phyloP scores from a whole-genome alignment of 2,797 vertebrate genomes.

The Sebastes matsubarae region DNA sequence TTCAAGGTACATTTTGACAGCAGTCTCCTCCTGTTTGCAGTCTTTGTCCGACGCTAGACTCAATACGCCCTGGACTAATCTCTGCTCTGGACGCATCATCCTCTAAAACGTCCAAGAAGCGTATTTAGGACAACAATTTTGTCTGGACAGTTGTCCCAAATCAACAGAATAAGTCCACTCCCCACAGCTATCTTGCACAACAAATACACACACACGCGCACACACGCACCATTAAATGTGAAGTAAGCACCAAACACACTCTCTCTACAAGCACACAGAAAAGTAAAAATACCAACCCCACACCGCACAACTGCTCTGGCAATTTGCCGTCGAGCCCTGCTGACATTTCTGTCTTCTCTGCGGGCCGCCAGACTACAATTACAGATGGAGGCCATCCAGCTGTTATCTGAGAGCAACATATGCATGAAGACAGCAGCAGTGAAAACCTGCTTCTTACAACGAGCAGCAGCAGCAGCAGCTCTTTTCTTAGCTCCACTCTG shows the following conservation, averaged over 20 bases:
- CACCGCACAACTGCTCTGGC: slow-evolving; percentile 5
- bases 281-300: not conserved
- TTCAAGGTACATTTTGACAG: not conserved
- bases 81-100: not conserved
- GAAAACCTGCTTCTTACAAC: slow-evolving; percentile 17
- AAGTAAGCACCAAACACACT: not conserved
- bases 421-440: slow-evolving; percentile 34
- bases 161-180: not conserved
- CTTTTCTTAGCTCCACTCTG: not conserved
- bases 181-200: not conserved
- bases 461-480: not conserved
- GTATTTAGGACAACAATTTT: not conserved
- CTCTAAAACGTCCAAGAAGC: not conserved
- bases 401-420: slow-evolving; percentile 50
- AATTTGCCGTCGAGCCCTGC: slow-evolving; percentile 21
- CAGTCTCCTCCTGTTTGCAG: not conserved
- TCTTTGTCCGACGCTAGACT: not conserved
- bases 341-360: slow-evolving; percentile 38
- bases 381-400: slow-evolving; percentile 31
- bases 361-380: slow-evolving; percentile 21
- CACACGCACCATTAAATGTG: not conserved
- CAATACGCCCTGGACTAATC: not conserved
- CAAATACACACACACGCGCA: not conserved
- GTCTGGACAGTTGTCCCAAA: not conserved
- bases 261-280: not conserved